Evolutionary conservation across 2,888 invertebrate genomes (phyloP).

Genomic region (Tridacna crocea): DNA sequence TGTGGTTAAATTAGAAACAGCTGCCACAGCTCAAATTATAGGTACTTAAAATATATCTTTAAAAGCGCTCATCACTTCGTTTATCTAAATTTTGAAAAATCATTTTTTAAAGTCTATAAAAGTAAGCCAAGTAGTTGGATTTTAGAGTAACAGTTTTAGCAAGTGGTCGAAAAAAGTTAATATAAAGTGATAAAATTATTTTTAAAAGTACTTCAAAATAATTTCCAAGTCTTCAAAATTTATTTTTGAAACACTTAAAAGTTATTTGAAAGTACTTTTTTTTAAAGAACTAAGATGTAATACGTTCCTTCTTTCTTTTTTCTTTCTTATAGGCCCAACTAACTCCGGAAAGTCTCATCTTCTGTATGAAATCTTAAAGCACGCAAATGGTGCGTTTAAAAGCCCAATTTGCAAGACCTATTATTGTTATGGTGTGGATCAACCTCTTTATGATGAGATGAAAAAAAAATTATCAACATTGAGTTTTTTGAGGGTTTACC

Average conservation of each 20-base stretch:
- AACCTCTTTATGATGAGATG: slow-evolving; percentile 31
- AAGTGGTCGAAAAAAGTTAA: neutral
- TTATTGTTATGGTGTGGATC: slow-evolving; percentile 31
- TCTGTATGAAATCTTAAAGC: slow-evolving; percentile 19
- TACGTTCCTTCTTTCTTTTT: neutral
- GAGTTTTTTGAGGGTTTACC: slow-evolving; percentile 37
- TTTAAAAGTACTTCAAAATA: neutral
- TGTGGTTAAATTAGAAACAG: slow-evolving; percentile 23
- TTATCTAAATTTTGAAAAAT: neutral
- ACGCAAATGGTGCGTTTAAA: slow-evolving; percentile 25
- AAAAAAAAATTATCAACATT: slow-evolving; percentile 17
- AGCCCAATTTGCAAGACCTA: slow-evolving; percentile 11
- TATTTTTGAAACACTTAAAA: neutral
- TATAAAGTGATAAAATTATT: neutral
- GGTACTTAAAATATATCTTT: neutral
- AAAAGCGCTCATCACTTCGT: neutral
- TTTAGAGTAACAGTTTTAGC: neutral
- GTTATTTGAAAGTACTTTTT: neutral
- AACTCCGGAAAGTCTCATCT: slow-evolving; percentile 23
- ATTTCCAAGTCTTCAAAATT: neutral
- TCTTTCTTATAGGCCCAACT: slow-evolving; percentile 11
- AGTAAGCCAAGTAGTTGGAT: neutral
- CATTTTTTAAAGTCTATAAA: neutral
- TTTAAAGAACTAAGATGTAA: neutral
- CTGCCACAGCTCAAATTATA: slow-evolving; percentile 19